These are phyloP conservation scores for Nyctalus aviator DNA, from an alignment of 2,797 vertebrate genomes.

Conservation along the genomic window DNA sequence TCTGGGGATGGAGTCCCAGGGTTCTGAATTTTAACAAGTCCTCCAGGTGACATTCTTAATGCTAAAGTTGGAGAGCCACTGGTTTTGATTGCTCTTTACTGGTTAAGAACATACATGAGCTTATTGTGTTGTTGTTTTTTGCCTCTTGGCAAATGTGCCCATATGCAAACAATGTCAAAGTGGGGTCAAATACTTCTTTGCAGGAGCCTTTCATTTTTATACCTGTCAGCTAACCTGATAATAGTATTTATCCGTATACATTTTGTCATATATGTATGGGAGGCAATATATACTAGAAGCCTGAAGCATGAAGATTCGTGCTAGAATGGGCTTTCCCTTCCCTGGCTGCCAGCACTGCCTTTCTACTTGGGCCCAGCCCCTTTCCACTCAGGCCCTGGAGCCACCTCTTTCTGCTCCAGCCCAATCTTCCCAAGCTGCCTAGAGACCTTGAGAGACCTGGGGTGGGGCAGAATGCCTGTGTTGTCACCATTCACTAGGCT, in stretches of 20 bases:
- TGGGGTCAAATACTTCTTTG: constrained; percentile 67
- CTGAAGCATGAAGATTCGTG: too few species aligned
- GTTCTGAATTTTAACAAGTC: background rate
- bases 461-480: too few species aligned
- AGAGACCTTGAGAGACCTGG: too few species aligned
- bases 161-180: constrained; percentile 62
- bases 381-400: too few species aligned
- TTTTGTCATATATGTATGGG: constrained; percentile 75
- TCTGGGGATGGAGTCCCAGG: background rate
- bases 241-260: constrained; percentile 84
- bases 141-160: constrained; percentile 74
- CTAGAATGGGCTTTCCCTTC: too few species aligned
- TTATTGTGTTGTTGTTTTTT: constrained; percentile 72
- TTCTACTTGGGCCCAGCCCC: too few species aligned
- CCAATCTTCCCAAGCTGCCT: too few species aligned
- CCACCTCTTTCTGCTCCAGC: too few species aligned
- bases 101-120: constrained; percentile 59
- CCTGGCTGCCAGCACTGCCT: too few species aligned
- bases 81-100: constrained; percentile 74
- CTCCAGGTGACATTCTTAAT: background rate
- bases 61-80: constrained; percentile 3
- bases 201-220: constrained; percentile 72
- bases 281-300: too few species aligned
- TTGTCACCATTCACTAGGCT: too few species aligned
- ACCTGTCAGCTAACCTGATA: constrained; percentile 76